phyloP scores from a whole-genome alignment of 1,140 invertebrate species.

The Leucophenga varia region DNA sequence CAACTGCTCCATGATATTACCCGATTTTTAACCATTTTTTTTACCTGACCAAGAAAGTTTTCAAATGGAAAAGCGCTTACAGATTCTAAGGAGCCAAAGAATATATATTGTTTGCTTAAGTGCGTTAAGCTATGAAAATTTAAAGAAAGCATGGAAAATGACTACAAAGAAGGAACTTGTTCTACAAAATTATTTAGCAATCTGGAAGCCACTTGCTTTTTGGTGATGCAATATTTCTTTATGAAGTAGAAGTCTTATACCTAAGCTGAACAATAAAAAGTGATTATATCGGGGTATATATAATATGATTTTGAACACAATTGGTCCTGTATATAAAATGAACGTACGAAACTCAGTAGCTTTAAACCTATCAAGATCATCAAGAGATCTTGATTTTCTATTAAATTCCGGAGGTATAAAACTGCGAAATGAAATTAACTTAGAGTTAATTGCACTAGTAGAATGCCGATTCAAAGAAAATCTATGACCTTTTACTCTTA shows the following conservation, averaged over 20 bases:
- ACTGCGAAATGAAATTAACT: too few species aligned
- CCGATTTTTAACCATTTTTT: slow-evolving; percentile 4
- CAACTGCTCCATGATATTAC: background rate
- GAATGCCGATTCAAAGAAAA: too few species aligned
- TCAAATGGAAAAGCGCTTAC: slow-evolving; percentile 11
- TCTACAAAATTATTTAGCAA: slow-evolving; percentile 10
- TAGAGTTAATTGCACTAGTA: too few species aligned
- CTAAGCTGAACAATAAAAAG: slow-evolving; percentile 4
- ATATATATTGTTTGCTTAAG: slow-evolving; percentile 1
- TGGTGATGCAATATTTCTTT: slow-evolving; percentile 6
- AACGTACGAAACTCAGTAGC: too few species aligned
- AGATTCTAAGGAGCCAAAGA: slow-evolving; percentile 4
- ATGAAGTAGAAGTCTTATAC: slow-evolving; percentile 5
- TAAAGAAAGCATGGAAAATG: slow-evolving; percentile 3
- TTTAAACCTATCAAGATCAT: too few species aligned
- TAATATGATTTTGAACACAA: slow-evolving; percentile 1
- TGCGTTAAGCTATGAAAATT: slow-evolving; percentile 13
- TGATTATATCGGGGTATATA: background rate
- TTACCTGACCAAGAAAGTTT: slow-evolving; percentile 7
- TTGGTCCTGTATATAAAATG: background rate
- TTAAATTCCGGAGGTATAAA: too few species aligned
- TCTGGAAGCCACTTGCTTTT: slow-evolving; percentile 1
- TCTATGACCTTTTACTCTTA: too few species aligned
- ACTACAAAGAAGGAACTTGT: slow-evolving; percentile 2
- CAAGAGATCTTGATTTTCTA: too few species aligned